These are phyloP conservation scores for Taurulus bubalis DNA, from an alignment of 2,113 vertebrate genomes.

Conservation along the genomic window DNA sequence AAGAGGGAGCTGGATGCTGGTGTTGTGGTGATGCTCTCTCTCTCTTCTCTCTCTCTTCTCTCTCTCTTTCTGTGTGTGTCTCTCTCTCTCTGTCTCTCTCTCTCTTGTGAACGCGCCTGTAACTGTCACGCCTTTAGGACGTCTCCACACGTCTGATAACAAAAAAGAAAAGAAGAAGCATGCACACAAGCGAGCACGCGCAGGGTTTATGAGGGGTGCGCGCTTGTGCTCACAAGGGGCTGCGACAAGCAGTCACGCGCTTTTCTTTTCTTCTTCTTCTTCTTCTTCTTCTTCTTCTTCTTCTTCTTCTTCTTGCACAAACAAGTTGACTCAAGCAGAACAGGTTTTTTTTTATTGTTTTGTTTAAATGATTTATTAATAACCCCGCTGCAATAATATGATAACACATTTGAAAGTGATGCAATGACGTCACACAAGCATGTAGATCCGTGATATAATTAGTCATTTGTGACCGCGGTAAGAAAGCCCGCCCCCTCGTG, in stretches of 20 bases:
- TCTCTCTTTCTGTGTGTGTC: too few species aligned
- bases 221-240: conserved; percentile 28
- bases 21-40: conserved; percentile 51
- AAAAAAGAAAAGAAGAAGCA: too few species aligned
- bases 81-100: conserved; percentile 23
- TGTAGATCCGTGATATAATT: background rate
- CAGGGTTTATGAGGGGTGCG: conserved; percentile 1
- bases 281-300: too few species aligned
- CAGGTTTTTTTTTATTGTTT: background rate
- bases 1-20: conserved; percentile 16
- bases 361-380: background rate
- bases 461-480: background rate
- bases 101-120: conserved; percentile 62
- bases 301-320: background rate
- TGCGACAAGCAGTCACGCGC: conserved; percentile 64
- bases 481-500: conserved; percentile 57
- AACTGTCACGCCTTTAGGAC: conserved; percentile 57
- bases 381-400: accelerated
- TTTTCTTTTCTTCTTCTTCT: background rate
- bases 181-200: conserved; percentile 18
- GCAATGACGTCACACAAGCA: background rate
- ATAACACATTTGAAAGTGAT: background rate
- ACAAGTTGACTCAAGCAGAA: background rate
- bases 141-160: too few species aligned
- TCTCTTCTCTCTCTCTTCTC: too few species aligned